Evolutionary conservation across 2,797 vertebrate genomes (phyloP), one percentile per base, ranked within the genome.

Genomic region (Rousettus madagascariensis): DNA sequence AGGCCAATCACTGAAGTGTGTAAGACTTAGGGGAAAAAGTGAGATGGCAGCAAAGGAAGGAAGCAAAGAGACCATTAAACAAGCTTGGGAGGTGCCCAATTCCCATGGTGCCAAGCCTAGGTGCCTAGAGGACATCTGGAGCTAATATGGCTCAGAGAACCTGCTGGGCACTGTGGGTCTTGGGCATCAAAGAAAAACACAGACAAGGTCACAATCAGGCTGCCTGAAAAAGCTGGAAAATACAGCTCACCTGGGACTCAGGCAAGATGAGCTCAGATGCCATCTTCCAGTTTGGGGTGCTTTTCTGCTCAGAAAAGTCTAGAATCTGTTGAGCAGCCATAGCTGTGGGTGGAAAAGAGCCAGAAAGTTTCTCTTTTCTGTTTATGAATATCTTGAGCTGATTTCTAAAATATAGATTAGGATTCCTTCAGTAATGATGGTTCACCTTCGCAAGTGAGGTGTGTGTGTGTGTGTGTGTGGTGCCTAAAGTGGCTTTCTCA

Each of bases 291-390:
- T 84, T 63, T 92, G 36, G 61, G 59, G 33, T 65, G 53, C 26
- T 84, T 90, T 83, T 72, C 65, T 85, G 80, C 80, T 90, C 86
- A 95, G 75, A 86, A 87, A 55, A 41, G 33, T 53, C 71, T 92
- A 86, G 46, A 63, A 53, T 83, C 69, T 84, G 75, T 77, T 80
- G 87, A 84, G 53, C 36, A 79, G 69, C 68, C 80, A 92, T 8
- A 84, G 85, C 93, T 96, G 95, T 94, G 68, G 65, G 77, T 74
- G n/a, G 83, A 92, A 90, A 96, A 92, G 24, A 96, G 69, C 30
- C 93, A 94, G 63, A 82, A 57, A 86, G 51, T 92, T 75, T 89
- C 22, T 88, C 8, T 91, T 93, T 91, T 80, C 33, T 86, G 43
- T 74, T 89, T 53, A 91, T 20, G 38, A 83, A 92, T 46, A 95